phyloP scores from a whole-genome alignment of 1,140 invertebrate genomes.

The Diuraphis noxia region DNA sequence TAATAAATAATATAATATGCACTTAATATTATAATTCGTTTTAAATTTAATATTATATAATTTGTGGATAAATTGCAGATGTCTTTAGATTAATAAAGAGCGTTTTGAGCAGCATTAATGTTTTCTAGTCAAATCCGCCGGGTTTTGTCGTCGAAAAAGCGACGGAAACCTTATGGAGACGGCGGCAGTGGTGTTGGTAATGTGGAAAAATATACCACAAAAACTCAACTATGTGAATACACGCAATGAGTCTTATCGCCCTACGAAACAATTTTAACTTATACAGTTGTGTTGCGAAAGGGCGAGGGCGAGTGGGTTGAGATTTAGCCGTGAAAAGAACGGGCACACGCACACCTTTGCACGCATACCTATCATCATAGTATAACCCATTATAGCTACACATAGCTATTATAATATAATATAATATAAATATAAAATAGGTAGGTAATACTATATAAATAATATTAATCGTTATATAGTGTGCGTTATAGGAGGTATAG shows the following conservation, averaged over 20 bases:
- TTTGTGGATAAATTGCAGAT: background rate
- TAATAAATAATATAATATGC: background rate
- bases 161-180: background rate
- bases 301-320: background rate
- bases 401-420: background rate
- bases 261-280: background rate
- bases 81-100: background rate
- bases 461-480: conserved; percentile 7
- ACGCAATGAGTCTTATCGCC: background rate
- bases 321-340: background rate
- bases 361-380: background rate
- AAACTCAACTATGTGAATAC: background rate
- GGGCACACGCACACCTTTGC: background rate
- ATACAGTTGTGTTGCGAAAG: background rate
- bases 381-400: background rate
- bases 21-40: background rate
- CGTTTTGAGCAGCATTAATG: background rate
- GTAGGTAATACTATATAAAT: background rate
- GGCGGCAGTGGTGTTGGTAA: too few relatives aligned
- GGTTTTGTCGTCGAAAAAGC: background rate
- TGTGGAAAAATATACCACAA: background rate
- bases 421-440: conserved; percentile 12
- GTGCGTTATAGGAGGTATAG: background rate
- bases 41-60: background rate
- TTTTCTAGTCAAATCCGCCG: background rate